Conservation (phyloP, 1,140 invertebrate species). For the Drosophila quadrilineata region DNA sequence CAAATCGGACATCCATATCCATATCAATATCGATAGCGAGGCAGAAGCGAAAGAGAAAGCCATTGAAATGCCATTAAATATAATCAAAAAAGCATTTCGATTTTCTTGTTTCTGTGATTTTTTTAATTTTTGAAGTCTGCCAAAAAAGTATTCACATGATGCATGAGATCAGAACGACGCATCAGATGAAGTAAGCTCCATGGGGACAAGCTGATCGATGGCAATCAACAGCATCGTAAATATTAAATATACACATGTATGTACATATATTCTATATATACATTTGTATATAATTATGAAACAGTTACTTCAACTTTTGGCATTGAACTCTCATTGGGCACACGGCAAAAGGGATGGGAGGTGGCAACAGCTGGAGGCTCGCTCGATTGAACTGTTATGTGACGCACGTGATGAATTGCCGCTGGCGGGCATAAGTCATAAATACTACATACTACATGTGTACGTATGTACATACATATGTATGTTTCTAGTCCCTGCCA, state of each 20-base stretch:
- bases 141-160: conserved; percentile 17
- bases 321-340: not conserved
- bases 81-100: not conserved
- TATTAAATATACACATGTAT: not conserved
- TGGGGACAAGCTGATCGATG: not conserved
- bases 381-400: conserved; percentile 72
- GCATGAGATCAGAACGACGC: conserved; percentile 8
- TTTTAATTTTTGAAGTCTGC: not conserved
- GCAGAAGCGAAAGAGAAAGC: conserved; percentile 66
- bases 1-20: not conserved
- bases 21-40: too few relatives aligned
- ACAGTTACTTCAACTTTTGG: conserved; percentile 30
- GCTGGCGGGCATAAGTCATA: conserved; percentile 51
- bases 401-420: conserved; percentile 73
- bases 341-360: not conserved
- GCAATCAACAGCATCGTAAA: not conserved
- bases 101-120: too few relatives aligned
- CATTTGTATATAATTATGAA: not conserved
- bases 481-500: conserved; percentile 33
- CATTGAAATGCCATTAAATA: conserved; percentile 24
- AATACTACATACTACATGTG: too few relatives aligned
- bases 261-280: not conserved
- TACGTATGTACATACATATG: too few relatives aligned
- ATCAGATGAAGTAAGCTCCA: too few relatives aligned
- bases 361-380: conserved; percentile 4